Conservation (phyloP, 1,140 invertebrate genomes). For the Pantala flavescens region DNA sequence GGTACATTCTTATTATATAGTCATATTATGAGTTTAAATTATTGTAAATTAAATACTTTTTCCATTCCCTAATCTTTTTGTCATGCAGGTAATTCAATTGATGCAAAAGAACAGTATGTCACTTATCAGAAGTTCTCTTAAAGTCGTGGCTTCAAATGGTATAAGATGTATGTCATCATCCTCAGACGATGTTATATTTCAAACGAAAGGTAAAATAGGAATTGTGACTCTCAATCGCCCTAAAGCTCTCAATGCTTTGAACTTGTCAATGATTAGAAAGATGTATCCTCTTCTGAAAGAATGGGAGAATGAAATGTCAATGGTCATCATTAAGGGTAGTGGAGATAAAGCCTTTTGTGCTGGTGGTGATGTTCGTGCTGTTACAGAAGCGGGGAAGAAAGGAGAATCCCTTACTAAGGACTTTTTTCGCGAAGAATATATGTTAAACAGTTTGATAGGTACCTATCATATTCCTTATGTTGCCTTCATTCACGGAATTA, state of each 20-base stretch:
- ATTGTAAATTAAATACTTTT: too few species aligned
- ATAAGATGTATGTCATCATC: not conserved
- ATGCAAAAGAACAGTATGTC: too few species aligned
- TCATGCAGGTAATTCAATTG: too few species aligned
- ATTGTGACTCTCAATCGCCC: conserved; percentile 87
- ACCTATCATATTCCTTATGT: conserved; percentile 85
- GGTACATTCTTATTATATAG: too few species aligned
- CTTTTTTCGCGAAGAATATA: conserved; percentile 90
- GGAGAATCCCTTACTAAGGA: conserved; percentile 48
- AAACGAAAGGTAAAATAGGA: conserved; percentile 45
- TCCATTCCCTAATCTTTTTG: too few species aligned
- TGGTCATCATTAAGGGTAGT: conserved; percentile 84
- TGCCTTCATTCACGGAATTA: conserved; percentile 91
- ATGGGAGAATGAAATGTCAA: conserved; percentile 72
- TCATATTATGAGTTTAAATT: too few species aligned
- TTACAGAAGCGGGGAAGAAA: conserved; percentile 59
- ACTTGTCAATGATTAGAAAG: conserved; percentile 78
- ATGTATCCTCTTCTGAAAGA: conserved; percentile 69
- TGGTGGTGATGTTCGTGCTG: conserved; percentile 85
- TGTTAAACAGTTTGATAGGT: conserved; percentile 80
- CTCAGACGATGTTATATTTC: conserved; percentile 36
- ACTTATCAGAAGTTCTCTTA: too few species aligned
- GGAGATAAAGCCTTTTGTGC: conserved; percentile 97
- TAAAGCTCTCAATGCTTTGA: conserved; percentile 88
- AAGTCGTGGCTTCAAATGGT: too few species aligned